Conservation (phyloP, 2,888 invertebrate species). For the Endotricha flammealis region DNA sequence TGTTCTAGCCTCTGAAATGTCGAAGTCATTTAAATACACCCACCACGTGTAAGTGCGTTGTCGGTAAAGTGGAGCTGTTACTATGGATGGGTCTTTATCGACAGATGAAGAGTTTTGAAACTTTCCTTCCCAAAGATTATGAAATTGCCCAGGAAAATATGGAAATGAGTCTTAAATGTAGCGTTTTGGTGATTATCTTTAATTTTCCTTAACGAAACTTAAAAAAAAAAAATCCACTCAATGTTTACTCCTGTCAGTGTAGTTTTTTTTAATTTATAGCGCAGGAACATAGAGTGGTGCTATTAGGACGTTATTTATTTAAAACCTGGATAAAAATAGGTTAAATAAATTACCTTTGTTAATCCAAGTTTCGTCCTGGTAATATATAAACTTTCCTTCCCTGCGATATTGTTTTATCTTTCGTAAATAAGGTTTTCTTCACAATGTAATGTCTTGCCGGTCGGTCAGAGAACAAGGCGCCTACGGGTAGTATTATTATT, state of each 20-base stretch:
- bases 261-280: no score
- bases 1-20: slow-evolving; percentile 66
- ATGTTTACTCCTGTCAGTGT: no score
- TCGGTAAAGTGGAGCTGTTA: slow-evolving; percentile 51
- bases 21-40: slow-evolving; percentile 48
- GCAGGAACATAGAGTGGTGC: no score
- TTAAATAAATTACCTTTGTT: slow-evolving; percentile 3
- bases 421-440: slow-evolving; percentile 6
- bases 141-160: slow-evolving; percentile 38
- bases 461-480: slow-evolving; percentile 1
- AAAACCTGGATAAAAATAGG: no score
- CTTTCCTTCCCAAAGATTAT: slow-evolving; percentile 40
- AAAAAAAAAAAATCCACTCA: no score
- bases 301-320: no score
- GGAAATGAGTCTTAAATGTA: slow-evolving; percentile 43
- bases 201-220: no score
- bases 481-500: no score
- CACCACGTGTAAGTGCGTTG: slow-evolving; percentile 43
- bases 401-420: slow-evolving; percentile 10
- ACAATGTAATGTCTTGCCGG: slow-evolving; percentile 5
- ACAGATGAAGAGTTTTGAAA: slow-evolving; percentile 37
- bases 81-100: slow-evolving; percentile 54
- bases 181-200: slow-evolving; percentile 33
- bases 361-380: slow-evolving; percentile 1
- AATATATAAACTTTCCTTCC: slow-evolving; percentile 6